Evolutionary conservation across 2,888 invertebrate genomes (phyloP).

Genomic region (Holacanthella duospinosa): DNA sequence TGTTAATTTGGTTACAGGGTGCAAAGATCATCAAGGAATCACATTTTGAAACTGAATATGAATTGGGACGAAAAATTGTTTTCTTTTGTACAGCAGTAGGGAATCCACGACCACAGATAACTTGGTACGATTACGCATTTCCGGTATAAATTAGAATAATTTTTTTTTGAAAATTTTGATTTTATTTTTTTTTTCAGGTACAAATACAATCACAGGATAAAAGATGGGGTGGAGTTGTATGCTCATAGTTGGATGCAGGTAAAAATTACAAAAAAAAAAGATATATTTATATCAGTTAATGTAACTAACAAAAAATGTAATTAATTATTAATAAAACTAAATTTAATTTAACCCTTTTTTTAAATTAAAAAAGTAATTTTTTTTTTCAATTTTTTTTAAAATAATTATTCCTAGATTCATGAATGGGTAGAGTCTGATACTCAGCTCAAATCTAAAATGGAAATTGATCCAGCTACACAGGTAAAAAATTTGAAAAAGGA

Average conservation of each 20-base stretch:
- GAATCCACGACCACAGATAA: conserved; percentile 59
- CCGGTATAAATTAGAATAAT: neutral
- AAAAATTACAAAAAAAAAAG: no score
- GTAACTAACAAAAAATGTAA: no score
- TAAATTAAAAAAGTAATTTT: no score
- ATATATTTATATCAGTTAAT: no score
- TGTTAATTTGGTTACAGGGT: conserved; percentile 47
- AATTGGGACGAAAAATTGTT: conserved; percentile 62
- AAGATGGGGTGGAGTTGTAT: conserved; percentile 64
- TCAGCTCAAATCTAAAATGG: conserved; percentile 60
- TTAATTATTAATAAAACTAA: no score
- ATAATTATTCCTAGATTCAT: no score
- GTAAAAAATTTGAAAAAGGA: neutral
- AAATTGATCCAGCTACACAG: conserved; percentile 62
- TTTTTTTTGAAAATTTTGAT: neutral
- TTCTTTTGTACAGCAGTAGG: conserved; percentile 65
- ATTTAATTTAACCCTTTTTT: no score
- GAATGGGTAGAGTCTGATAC: conserved; percentile 56
- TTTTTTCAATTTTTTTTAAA: no score
- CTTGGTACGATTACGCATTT: conserved; percentile 48
- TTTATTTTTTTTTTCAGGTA: neutral
- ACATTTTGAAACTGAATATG: conserved; percentile 61
- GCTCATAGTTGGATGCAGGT: conserved; percentile 59
- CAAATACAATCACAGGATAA: conserved; percentile 41
- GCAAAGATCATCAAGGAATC: conserved; percentile 60